phyloP scores from a whole-genome alignment of 2,888 invertebrate genomes.

The Ormyrus nitidulus region DNA sequence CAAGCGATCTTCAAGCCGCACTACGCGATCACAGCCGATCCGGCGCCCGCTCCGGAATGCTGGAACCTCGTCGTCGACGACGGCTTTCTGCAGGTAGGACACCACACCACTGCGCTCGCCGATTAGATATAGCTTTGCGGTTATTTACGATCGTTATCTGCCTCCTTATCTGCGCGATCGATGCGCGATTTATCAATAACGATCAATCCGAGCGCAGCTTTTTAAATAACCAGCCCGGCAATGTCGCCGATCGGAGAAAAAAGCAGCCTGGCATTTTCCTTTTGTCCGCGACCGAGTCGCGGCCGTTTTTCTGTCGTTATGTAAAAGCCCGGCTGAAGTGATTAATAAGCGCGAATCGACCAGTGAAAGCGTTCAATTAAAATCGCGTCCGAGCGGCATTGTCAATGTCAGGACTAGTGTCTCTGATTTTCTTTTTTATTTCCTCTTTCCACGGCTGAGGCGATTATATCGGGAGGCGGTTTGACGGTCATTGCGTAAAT shows the following conservation, averaged over 20 bases:
- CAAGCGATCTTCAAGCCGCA: slow-evolving; percentile 64
- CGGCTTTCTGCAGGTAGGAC: slow-evolving; percentile 67
- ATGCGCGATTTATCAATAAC: too few relatives aligned
- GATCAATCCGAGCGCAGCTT: too few relatives aligned
- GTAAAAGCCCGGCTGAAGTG: slow-evolving; percentile 28
- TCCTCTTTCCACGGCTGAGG: background rate
- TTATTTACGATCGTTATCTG: too few relatives aligned
- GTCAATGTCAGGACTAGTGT: slow-evolving; percentile 31
- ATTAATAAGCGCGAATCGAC: slow-evolving; percentile 8
- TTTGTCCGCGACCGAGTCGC: slow-evolving; percentile 36
- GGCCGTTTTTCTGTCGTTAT: slow-evolving; percentile 23
- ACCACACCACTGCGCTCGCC: too few relatives aligned
- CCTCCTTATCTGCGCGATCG: too few relatives aligned
- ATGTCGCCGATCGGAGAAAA: too few relatives aligned
- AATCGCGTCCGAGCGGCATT: background rate
- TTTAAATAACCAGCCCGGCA: too few relatives aligned
- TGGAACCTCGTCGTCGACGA: slow-evolving; percentile 71
- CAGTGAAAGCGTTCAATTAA: slow-evolving; percentile 16
- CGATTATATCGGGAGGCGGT: background rate
- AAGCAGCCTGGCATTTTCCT: slow-evolving; percentile 21
- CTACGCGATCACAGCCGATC: slow-evolving; percentile 59
- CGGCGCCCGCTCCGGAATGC: slow-evolving; percentile 69
- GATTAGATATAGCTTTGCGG: too few relatives aligned
- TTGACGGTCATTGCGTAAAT: slow-evolving; percentile 7
- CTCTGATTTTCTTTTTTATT: background rate